Conservation (phyloP, 2,888 invertebrate genomes). For the Spodoptera picta region DNA sequence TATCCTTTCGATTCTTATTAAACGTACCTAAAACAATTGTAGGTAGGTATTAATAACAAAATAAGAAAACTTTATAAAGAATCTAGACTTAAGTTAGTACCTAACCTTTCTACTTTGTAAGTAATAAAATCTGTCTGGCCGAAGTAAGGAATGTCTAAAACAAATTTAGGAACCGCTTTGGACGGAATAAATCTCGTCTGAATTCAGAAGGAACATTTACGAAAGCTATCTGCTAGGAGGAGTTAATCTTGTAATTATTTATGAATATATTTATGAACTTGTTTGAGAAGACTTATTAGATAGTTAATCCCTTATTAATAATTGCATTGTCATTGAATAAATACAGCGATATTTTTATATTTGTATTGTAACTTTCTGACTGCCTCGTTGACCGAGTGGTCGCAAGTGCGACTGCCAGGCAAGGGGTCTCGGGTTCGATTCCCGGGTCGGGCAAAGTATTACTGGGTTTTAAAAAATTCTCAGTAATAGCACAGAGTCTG, state of each 20-base stretch:
- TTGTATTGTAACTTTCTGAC: no score
- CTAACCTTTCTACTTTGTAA: constrained; percentile 5
- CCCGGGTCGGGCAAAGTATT: no score
- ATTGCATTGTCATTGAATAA: no score
- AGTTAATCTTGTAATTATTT: constrained; percentile 12
- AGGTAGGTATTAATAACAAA: not conserved
- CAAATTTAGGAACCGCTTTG: constrained; percentile 25
- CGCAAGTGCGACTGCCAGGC: no score
- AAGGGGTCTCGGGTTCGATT: no score
- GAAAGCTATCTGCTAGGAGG: constrained; percentile 9
- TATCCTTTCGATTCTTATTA: not conserved
- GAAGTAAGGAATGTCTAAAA: constrained; percentile 24
- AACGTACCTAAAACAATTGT: not conserved
- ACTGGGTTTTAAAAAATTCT: no score
- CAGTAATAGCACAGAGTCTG: no score
- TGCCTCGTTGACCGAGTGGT: no score
- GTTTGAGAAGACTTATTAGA: no score
- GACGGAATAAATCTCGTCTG: constrained; percentile 23
- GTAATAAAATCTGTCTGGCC: constrained; percentile 22
- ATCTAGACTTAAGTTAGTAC: constrained; percentile 7
- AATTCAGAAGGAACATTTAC: constrained; percentile 16
- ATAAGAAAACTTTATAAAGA: constrained; percentile 1
- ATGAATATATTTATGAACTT: constrained; percentile 3
- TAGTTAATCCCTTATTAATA: no score
- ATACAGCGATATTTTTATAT: no score